Conservation (phyloP, 35 echinoderm and acorn worm genomes). For the Lytechinus variegatus region DNA sequence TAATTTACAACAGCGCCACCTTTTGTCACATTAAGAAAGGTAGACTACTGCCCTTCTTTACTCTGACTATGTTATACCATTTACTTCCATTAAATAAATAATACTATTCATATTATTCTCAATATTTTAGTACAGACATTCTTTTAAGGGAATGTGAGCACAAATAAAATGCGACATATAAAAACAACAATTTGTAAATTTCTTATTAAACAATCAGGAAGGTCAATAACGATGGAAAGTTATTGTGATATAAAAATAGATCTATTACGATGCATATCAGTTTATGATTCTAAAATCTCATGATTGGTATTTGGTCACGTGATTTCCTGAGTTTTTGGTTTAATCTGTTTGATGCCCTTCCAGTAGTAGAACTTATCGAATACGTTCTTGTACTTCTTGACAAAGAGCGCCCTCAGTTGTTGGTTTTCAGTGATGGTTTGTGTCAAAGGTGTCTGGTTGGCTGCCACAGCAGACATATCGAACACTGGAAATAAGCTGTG, state of each 20-base stretch:
- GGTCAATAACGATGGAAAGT: neutral
- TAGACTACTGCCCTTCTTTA: neutral
- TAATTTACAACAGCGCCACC: neutral
- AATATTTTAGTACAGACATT: neutral
- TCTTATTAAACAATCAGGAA: neutral
- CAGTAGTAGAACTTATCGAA: slow-evolving; percentile 97
- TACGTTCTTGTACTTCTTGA: slow-evolving; percentile 90
- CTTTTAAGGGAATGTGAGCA: neutral
- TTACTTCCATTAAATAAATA: neutral
- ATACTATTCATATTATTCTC: neutral
- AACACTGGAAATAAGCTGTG: slow-evolving; percentile 90
- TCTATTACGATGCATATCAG: neutral
- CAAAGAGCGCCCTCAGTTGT: slow-evolving; percentile 65
- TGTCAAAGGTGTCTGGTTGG: slow-evolving; percentile 82
- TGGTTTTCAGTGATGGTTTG: slow-evolving; percentile 68
- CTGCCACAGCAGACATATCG: slow-evolving; percentile 88
- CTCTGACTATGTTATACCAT: neutral
- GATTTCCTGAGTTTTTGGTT: slow-evolving; percentile 53
- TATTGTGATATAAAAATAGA: neutral
- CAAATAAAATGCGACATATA: neutral
- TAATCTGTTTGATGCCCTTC: slow-evolving; percentile 91
- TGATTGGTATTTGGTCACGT: neutral
- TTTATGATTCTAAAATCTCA: neutral
- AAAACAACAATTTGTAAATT: neutral
- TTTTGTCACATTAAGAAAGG: neutral